Base-by-base conservation (phyloP, 2,797 vertebrate species). In the Hippoglossus hippoglossus region DNA sequence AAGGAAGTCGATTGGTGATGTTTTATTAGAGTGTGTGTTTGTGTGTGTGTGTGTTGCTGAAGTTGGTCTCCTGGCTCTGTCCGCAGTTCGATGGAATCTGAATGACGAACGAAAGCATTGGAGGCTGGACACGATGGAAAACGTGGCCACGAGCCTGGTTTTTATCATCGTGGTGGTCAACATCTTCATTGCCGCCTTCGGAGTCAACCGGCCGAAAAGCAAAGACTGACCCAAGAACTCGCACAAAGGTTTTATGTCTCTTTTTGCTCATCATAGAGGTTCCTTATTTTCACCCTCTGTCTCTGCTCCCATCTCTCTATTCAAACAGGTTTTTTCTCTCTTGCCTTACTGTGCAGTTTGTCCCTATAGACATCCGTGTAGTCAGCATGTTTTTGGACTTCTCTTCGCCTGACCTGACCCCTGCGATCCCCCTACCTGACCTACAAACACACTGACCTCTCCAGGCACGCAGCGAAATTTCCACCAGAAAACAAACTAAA, bases 111-210 rank as follows among this genome's bases (percentile, higher is more conserved):
- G 83, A 44, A 96, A 95, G 74, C 96, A 96, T 0, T 79, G 81
- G 82, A 94, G 86, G 63, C 87, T 97, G 90, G 93, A 96, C 81
- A 75, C 94, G 54, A 90, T 96, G 81, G 96, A 97, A 87, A 95
- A 95, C 86, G 34, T 96, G 73, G 86, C 95, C 71, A 97, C 96
- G 0, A 88, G 90, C 68, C 90, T 98, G 18, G 92, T 96, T 57
- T 97, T 97, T 83, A 86, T 97, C 82, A 96, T 97, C 0, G 94
- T 97, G 2, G 95, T 96, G 11, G 92, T 97, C 70, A 98, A 97
- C 65, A 82, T 98, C 88, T 96, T 97, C 85, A 96, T 97, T 85
- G 96, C 96, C 2, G 96, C 96, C 19, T 96, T 97, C 16, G 95
- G 96, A 21, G 95, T 98, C 41, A 96, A 96, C 87, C 93, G 90